phyloP scores from a whole-genome alignment of 2,797 vertebrate species.

The Emys orbicularis region DNA sequence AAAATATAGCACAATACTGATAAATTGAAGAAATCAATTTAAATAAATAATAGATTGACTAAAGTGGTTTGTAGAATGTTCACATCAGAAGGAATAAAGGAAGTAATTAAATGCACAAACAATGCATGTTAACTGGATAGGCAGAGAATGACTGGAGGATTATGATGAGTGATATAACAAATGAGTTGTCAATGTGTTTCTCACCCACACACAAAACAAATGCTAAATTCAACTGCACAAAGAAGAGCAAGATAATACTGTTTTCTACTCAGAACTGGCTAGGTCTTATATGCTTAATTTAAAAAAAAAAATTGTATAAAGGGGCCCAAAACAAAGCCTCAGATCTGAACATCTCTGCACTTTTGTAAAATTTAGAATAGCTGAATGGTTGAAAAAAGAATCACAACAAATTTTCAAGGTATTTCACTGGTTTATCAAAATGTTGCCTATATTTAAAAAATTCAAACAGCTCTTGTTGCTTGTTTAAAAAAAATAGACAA shows the following conservation, averaged over 20 bases:
- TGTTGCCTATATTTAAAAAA: background rate
- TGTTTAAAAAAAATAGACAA: background rate
- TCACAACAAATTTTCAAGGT: background rate
- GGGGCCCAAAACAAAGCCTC: background rate
- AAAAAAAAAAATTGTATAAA: background rate
- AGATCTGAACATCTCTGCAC: background rate
- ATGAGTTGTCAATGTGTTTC: background rate
- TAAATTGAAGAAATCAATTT: too few relatives aligned
- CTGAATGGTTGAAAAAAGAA: background rate
- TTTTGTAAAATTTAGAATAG: background rate
- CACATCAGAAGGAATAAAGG: background rate
- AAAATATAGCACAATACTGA: too few relatives aligned
- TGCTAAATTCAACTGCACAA: background rate
- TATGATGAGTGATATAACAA: background rate
- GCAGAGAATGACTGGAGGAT: background rate
- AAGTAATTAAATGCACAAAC: background rate
- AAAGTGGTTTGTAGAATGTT: background rate
- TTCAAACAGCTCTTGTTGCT: background rate
- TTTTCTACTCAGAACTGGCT: background rate
- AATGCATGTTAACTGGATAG: background rate
- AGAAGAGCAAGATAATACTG: background rate
- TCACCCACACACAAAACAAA: background rate
- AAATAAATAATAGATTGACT: background rate
- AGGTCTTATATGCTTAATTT: background rate
- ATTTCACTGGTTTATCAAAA: background rate